Conservation (phyloP, 1,140 invertebrate species). For the Aricia agestis region DNA sequence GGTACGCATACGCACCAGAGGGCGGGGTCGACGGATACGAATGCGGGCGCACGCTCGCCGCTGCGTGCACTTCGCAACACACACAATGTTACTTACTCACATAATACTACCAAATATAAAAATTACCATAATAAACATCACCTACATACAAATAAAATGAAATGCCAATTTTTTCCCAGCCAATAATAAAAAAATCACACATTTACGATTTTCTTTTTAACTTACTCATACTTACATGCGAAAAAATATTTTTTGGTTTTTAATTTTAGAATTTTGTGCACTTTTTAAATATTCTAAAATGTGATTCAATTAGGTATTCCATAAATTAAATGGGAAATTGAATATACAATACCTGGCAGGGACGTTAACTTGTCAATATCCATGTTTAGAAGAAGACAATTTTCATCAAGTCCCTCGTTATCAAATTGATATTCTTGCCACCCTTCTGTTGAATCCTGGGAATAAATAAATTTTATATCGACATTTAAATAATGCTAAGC, state of each 20-base stretch:
- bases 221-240: too few relatives aligned
- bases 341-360: conserved; percentile 46
- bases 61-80: conserved; percentile 39
- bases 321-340: background rate
- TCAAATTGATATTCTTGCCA: conserved; percentile 66
- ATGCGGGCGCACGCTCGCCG: conserved; percentile 51
- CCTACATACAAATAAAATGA: background rate
- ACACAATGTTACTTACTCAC: conserved; percentile 18
- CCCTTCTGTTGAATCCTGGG: conserved; percentile 61
- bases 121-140: background rate
- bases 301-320: too few relatives aligned
- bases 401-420: conserved; percentile 88
- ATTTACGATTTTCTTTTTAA: too few relatives aligned
- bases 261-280: too few relatives aligned
- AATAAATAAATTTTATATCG: background rate
- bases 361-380: conserved; percentile 55
- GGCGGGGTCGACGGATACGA: conserved; percentile 78
- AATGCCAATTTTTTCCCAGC: conserved; percentile 5
- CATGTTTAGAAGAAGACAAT: conserved; percentile 86
- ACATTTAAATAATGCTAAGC: too few relatives aligned
- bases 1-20: conserved; percentile 65
- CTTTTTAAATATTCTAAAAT: too few relatives aligned
- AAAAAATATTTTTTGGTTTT: too few relatives aligned
- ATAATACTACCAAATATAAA: background rate
- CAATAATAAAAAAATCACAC: background rate